These are phyloP conservation scores for Tridacna gigas DNA, from an alignment of 2,888 invertebrate genomes.

Conservation along the genomic window DNA sequence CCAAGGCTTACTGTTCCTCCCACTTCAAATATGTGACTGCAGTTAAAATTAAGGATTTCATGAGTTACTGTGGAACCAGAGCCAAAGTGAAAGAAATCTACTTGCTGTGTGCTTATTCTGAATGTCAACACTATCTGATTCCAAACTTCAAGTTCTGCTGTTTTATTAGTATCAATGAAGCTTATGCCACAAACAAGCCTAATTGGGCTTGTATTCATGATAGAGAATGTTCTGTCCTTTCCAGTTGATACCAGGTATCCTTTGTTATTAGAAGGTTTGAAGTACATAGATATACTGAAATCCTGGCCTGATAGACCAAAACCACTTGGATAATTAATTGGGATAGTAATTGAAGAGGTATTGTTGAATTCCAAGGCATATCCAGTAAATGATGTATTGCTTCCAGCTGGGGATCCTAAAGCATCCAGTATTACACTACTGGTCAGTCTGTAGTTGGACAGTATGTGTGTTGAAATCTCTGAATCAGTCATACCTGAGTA, in stretches of 20 bases:
- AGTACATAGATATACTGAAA: conserved; percentile 71
- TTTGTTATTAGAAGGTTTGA: conserved; percentile 67
- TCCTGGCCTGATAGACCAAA: conserved; percentile 43
- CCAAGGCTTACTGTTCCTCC: conserved; percentile 71
- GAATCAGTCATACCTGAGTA: conserved; percentile 53
- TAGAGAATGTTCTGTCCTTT: conserved; percentile 66
- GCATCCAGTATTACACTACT: conserved; percentile 59
- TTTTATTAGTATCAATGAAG: conserved; percentile 36
- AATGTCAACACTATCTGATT: conserved; percentile 74
- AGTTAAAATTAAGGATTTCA: conserved; percentile 56
- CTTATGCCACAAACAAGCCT: conserved; percentile 55
- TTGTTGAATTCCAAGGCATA: conserved; percentile 71
- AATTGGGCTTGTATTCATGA: conserved; percentile 67
- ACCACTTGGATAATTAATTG: conserved; percentile 52
- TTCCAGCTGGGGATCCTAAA: conserved; percentile 34
- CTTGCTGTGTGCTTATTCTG: conserved; percentile 39
- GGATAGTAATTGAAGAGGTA: conserved; percentile 62
- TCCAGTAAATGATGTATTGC: conserved; percentile 54
- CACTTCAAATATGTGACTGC: conserved; percentile 59
- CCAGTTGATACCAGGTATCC: conserved; percentile 71
- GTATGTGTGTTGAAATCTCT: conserved; percentile 50
- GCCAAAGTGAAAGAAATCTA: conserved; percentile 68
- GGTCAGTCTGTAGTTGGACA: conserved; percentile 18
- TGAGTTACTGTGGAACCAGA: conserved; percentile 62
- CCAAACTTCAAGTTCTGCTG: conserved; percentile 60